Evolutionary conservation across 2,888 invertebrate genomes (phyloP), one percentile per base, ranked within the genome.

Genomic region (Mylabris sibirica): DNA sequence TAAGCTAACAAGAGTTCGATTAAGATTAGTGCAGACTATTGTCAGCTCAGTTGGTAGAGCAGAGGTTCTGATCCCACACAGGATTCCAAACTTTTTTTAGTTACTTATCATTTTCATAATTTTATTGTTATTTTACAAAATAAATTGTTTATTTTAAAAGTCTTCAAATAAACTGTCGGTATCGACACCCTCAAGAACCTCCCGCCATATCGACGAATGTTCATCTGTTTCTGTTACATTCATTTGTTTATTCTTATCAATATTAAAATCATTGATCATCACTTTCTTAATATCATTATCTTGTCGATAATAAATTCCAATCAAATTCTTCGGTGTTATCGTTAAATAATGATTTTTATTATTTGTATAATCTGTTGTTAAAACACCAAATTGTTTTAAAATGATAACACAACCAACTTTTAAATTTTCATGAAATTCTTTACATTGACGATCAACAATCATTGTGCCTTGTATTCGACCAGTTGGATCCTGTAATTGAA

Each of bases 271-370:
- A 14, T 41, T 12, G 14, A 41, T 41, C 4, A 14, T 14, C 1
- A 41, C 6, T 5, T 14, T n/a, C n/a, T 44, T n/a, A 1, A 44
- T 17, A 6, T 8, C 6, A 11, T 44, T 17, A 3, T n/a, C 17
- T 12, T 14, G 12, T 44, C n/a, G n/a, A n/a, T 3, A 17, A 53
- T 79, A 79, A 59, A 79, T 74, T 12, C 69, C 57, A 12, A 79
- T 64, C 26, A 79, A 64, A 73, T 77, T 79, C 64, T 79, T 78
- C 26, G 70, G 34, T n/a, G 77, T 78, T 34, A 78, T 77, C 14
- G 72, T 75, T 30, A 79, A 61, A 57, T 74, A 72, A 68, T 74
- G 71, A 63, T 71, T 73, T 8, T 70, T 69, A 26, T 41, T 68
- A 24, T 41, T 68, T 14, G 67, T 64, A 34, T n/a, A n/a, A n/a